Conservation (phyloP, 2,888 invertebrate species). For the Parnassius orleans region DNA sequence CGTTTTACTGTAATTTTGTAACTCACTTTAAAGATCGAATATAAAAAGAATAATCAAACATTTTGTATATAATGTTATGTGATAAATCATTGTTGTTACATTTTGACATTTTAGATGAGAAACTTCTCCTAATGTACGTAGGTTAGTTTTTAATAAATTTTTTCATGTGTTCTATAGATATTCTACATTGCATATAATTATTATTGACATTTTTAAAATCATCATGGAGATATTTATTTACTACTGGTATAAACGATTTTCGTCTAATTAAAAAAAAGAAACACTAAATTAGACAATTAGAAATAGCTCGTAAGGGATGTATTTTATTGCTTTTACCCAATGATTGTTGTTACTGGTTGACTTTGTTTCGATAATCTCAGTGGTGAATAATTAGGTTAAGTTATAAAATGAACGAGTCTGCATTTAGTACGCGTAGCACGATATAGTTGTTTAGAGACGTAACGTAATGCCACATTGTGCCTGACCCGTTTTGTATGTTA, state of each 20-base stretch:
- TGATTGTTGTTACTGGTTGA: slow-evolving; percentile 26
- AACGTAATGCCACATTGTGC: slow-evolving; percentile 66
- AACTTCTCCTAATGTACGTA: slow-evolving; percentile 54
- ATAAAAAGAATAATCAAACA: slow-evolving; percentile 35
- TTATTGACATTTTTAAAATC: slow-evolving; percentile 39
- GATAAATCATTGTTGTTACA: slow-evolving; percentile 66
- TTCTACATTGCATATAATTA: slow-evolving; percentile 46
- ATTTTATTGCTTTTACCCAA: slow-evolving; percentile 8
- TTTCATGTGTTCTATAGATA: slow-evolving; percentile 52
- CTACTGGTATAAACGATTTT: slow-evolving; percentile 33
- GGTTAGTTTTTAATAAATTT: slow-evolving; percentile 45
- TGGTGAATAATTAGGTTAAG: slow-evolving; percentile 59
- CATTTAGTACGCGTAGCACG: slow-evolving; percentile 68
- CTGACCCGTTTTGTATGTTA: slow-evolving; percentile 57
- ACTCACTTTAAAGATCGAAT: slow-evolving; percentile 41
- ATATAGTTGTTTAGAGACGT: slow-evolving; percentile 34
- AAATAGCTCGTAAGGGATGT: slow-evolving; percentile 5
- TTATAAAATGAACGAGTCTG: slow-evolving; percentile 65
- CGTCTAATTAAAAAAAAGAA: slow-evolving; percentile 1
- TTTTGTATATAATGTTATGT: slow-evolving; percentile 65
- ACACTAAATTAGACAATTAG: neutral
- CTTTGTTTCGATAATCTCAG: slow-evolving; percentile 50
- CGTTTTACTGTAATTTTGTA: slow-evolving; percentile 53
- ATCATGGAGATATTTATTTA: slow-evolving; percentile 39
- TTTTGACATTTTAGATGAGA: slow-evolving; percentile 70